These are phyloP conservation scores for Polymixis lichenea DNA, from an alignment of 2,888 invertebrate species.

Conservation along the genomic window DNA sequence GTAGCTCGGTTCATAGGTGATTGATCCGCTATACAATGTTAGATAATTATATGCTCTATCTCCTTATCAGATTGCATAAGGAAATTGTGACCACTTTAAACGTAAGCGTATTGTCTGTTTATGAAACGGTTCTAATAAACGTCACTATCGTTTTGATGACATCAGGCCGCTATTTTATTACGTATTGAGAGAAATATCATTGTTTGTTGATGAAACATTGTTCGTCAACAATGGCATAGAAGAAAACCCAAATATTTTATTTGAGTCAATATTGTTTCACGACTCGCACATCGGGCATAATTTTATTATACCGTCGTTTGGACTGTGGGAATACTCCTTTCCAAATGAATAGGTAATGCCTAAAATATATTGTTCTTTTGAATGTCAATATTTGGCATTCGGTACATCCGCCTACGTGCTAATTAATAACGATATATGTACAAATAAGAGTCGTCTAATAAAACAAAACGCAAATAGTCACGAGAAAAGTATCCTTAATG, in stretches of 20 bases:
- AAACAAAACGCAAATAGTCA: constrained; percentile 46
- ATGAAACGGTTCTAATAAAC: constrained; percentile 16
- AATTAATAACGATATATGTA: constrained; percentile 19
- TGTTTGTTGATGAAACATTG: constrained; percentile 13
- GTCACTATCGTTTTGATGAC: constrained; percentile 22
- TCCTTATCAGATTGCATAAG: constrained; percentile 43
- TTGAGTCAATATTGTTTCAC: constrained; percentile 8
- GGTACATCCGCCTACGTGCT: constrained; percentile 22
- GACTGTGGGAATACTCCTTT: constrained; percentile 10
- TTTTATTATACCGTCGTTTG: not conserved
- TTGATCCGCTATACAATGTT: constrained; percentile 73
- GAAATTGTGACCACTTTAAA: constrained; percentile 37
- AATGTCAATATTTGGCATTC: not conserved
- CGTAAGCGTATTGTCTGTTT: constrained; percentile 19
- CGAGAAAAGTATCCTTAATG: constrained; percentile 31
- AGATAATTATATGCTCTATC: constrained; percentile 63
- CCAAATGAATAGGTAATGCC: not conserved
- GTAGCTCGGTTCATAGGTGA: constrained; percentile 77
- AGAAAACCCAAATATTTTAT: constrained; percentile 17
- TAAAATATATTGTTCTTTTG: not conserved
- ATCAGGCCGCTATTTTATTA: not conserved
- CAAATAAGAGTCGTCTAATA: constrained; percentile 12
- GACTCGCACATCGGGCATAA: not conserved
- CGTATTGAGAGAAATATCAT: constrained; percentile 12
- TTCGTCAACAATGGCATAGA: not conserved